A percentile compares a stretch with the other conserved stretches of the same genome.
Conservation (phyloP, 2,797 vertebrate genomes). For the Molothrus ater region DNA sequence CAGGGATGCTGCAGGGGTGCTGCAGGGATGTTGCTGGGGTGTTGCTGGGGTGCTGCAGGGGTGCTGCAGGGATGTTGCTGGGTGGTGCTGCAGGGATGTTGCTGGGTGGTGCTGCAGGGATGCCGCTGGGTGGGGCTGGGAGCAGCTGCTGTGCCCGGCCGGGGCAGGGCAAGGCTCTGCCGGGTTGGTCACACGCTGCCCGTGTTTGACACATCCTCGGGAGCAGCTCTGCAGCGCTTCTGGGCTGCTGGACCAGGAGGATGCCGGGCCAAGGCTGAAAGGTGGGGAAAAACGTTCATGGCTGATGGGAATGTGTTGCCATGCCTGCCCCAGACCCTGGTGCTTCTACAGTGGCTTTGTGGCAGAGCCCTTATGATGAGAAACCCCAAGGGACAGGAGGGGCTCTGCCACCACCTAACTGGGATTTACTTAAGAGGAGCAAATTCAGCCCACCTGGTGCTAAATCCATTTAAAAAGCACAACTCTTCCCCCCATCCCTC, state of each 20-base stretch:
- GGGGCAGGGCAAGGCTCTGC: background rate
- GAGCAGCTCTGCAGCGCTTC: background rate
- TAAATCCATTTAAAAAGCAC: fast-evolving
- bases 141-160: fast-evolving
- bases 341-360: background rate
- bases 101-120: background rate
- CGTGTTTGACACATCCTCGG: fast-evolving
- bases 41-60: too few species aligned
- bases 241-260: too few species aligned
- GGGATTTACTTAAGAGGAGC: background rate
- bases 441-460: background rate
- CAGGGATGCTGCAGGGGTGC: too few species aligned
- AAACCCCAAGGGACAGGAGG: fast-evolving
- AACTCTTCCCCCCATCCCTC: background rate
- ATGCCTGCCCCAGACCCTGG: background rate
- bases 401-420: background rate
- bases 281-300: background rate
- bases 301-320: background rate
- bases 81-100: too few species aligned
- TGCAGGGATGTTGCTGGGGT: too few species aligned
- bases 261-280: fast-evolving
- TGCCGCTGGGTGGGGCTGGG: background rate
- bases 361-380: background rate
- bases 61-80: too few species aligned
- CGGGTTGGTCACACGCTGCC: fast-evolving